Conservation (phyloP, 2,888 invertebrate species). For the Ypsolopha sequella region DNA sequence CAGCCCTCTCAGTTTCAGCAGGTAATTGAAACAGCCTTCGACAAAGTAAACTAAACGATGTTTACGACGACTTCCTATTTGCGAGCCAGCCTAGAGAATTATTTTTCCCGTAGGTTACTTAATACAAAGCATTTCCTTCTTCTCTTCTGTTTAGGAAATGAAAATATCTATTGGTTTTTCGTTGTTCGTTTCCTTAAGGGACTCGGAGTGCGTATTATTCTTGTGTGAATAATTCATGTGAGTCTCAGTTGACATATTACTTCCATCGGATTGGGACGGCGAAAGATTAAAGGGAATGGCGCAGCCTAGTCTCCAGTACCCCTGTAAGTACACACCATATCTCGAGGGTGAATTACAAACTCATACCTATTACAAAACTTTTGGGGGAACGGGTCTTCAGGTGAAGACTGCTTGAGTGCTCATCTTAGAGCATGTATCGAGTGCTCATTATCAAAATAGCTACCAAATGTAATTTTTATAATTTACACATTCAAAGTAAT, state of each 20-base stretch:
- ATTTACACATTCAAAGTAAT: no score
- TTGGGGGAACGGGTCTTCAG: no score
- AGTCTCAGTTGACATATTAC: conserved; percentile 40
- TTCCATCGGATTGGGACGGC: conserved; percentile 23
- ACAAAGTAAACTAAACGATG: not conserved
- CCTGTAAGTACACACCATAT: not conserved
- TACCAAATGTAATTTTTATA: no score
- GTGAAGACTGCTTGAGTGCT: no score
- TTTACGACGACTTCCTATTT: not conserved
- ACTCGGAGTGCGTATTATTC: conserved; percentile 16
- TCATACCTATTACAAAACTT: conserved; percentile 1
- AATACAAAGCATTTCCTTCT: not conserved
- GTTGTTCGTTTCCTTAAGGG: conserved; percentile 30
- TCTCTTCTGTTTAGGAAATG: not conserved
- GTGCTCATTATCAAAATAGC: no score
- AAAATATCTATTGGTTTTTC: conserved; percentile 19
- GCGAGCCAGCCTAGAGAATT: not conserved
- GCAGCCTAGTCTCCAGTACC: not conserved
- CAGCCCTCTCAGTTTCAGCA: not conserved
- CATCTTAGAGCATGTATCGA: no score
- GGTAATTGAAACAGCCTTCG: not conserved
- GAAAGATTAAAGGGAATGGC: conserved; percentile 6
- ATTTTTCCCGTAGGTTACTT: not conserved
- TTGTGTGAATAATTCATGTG: conserved; percentile 49
- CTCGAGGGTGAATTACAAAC: not conserved